Base-by-base conservation (phyloP, 2,113 vertebrate genomes). In the Labeo catla region DNA sequence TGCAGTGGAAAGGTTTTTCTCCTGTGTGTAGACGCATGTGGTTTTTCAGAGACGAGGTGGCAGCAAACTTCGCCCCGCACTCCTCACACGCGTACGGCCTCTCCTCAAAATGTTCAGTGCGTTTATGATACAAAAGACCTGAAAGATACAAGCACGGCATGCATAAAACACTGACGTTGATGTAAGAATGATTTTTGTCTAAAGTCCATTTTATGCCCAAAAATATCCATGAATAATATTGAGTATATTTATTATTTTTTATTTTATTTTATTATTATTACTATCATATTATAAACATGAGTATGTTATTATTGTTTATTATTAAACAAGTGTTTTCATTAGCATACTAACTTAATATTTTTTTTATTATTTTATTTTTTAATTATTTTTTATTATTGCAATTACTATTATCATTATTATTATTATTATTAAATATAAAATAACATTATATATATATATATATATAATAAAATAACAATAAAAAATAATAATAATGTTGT, bases 121-220 rank as follows among this genome's bases (percentile, higher is more conserved):
- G 95, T 49, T 95, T 97, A 93, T 97, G 97, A 91, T 97, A 97
- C 84, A 97, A 94, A 94, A 98, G 94, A 28, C 97, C 97, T 97
- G 91, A 11, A 65, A 73, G 0, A 57, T 28, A 0, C 39, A 57
- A 76, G 15, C 50, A 23, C 28, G 6, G 45, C 7, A 15, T 43
- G 21, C 28, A 43, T 70, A 43, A 43, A 72, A 5, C 66, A 70
- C 0, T 21, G 28, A 28, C 28, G 68, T 8, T 21, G 68, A 72
- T 8, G 8, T 36, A 16, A 66, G 6, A 36, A 12, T 43, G 15
- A 43, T 68, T 68, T 5, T 11, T 65, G 23, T 65, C 23, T 39
- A 16, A 8, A 6, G 6, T 8, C 8, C 13, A 16, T 68, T 68
- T 36, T 36, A 9, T 16, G 15, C 39, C 65, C 34, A 68, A 4